Percentiles rank a stretch among this genome's conserved stretches.
Evolutionary conservation across 2,888 invertebrate species (phyloP).

Genomic region (Crematogaster levior): DNA sequence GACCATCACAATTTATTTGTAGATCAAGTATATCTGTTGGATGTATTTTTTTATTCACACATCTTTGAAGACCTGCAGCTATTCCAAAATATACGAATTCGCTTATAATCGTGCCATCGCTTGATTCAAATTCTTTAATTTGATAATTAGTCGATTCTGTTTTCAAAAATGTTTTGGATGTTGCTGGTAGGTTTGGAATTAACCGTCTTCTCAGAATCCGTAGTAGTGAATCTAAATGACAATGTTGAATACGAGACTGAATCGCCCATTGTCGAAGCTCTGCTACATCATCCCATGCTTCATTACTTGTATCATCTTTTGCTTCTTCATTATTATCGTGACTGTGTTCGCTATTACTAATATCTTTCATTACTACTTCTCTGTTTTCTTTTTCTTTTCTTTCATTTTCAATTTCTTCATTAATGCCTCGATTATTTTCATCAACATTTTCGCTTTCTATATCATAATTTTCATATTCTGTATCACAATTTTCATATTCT

Average conservation of each 20-base stretch:
- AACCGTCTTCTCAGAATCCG: not conserved
- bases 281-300: not conserved
- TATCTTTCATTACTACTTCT: not conserved
- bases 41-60: not conserved
- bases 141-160: not conserved
- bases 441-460: not conserved
- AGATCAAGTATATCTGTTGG: not conserved
- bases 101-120: too few relatives aligned
- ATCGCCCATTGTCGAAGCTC: too few relatives aligned
- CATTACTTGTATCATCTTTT: not conserved
- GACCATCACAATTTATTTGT: not conserved
- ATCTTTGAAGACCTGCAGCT: not conserved
- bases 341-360: not conserved
- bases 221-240: too few relatives aligned
- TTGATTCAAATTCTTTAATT: not conserved
- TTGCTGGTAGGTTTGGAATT: not conserved
- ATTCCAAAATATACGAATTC: conserved; percentile 9
- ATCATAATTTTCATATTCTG: not conserved
- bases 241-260: too few relatives aligned
- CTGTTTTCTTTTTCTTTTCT: not conserved
- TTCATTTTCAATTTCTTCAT: not conserved
- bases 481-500: too few relatives aligned
- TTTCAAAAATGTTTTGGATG: not conserved
- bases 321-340: not conserved
- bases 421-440: too few relatives aligned